Conservation (phyloP, 2,113 vertebrate species). For the Sigmodon hispidus region DNA sequence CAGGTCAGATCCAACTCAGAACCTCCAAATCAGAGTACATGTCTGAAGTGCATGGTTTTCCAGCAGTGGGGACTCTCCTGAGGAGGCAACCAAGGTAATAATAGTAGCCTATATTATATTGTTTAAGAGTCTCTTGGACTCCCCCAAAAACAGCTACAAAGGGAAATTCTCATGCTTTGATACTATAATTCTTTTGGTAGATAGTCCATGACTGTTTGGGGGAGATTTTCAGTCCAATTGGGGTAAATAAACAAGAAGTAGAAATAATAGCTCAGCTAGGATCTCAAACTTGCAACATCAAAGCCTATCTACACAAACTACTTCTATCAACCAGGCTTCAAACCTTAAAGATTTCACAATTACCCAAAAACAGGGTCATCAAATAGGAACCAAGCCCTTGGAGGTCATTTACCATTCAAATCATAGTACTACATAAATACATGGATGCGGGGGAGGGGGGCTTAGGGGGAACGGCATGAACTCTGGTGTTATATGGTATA, state of each 20-base stretch:
- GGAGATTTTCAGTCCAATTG: neutral
- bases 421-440: neutral
- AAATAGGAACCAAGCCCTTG: neutral
- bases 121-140: neutral
- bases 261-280: neutral
- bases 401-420: neutral
- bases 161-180: neutral
- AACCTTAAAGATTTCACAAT: neutral
- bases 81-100: neutral
- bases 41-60: neutral
- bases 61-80: no score
- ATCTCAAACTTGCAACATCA: neutral
- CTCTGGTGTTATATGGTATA: neutral
- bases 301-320: neutral
- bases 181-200: neutral
- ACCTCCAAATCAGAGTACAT: neutral
- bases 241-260: neutral
- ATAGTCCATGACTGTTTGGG: neutral
- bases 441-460: neutral
- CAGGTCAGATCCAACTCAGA: neutral
- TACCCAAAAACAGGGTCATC: no score
- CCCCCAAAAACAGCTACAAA: neutral
- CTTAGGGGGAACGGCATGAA: no score
- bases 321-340: neutral
- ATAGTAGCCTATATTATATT: neutral